Evolutionary conservation across 2,797 vertebrate genomes (phyloP), one percentile per base, ranked within the genome.

Genomic region (Sus cebifrons): DNA sequence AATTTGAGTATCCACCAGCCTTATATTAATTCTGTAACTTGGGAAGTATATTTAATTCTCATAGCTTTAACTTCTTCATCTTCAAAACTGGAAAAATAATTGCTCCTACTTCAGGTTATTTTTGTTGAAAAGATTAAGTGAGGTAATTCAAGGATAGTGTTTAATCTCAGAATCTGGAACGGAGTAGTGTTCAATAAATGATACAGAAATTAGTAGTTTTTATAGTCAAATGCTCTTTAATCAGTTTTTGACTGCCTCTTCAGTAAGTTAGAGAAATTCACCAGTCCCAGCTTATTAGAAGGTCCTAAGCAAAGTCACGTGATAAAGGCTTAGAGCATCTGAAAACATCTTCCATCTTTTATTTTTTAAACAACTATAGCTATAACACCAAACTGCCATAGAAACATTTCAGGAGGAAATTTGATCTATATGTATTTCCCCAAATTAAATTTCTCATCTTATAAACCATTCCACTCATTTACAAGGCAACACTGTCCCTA

Each of bases 331-430:
- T n/a, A 70, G 0, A 12, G 49, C 17, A 83, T 54, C 4, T 83
- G 1, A 49, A 74, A 54, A 62, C 1, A 95, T 6, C 4, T 40
- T 36, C 4, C 10, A 2, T 49, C 54, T 71, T 65, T 92, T 85
- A 62, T 27, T 62, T 81, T 71, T 88, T 54, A 79, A 75, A 60
- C 13, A 92, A 65, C 36, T 84, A 52, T 20, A 74, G 18, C 15
- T 75, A 23, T 93, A 32, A 64, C n/a, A 82, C 6, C 78, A 87
- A 90, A 67, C 40, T 86, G 3, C 60, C 6, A 40, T 27, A 27
- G 23, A 93, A 95, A 74, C 16, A 60, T 84, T 62, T 89, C 27
- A 60, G n/a, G n/a, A 87, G 25, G 94, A 89, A 87, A 75, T 27
- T 79, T 23, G 68, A 68, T 17, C 23, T 73, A 86, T 4, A 74